A percentile compares a stretch with the other conserved stretches of the same genome.
Conservation (phyloP, 2,888 invertebrate species). For the Tinea pellionella region DNA sequence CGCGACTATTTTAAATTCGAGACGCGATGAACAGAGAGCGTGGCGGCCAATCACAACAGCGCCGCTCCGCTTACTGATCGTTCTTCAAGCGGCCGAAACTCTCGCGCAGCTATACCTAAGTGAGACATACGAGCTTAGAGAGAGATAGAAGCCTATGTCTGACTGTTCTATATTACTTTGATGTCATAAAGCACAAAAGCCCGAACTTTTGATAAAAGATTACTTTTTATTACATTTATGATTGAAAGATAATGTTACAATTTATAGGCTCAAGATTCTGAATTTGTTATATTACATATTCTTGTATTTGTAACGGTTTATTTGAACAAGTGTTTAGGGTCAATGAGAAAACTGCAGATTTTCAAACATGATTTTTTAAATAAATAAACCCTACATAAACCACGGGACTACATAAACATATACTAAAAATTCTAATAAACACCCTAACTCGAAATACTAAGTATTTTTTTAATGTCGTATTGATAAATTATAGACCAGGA, state of each 20-base stretch:
- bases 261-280: no score
- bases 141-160: conserved; percentile 49
- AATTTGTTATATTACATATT: neutral
- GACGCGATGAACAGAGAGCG: conserved; percentile 32
- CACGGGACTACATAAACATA: no score
- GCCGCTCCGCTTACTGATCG: conserved; percentile 57
- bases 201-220: conserved; percentile 20
- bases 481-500: no score
- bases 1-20: conserved; percentile 49
- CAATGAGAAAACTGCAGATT: neutral
- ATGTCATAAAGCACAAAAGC: conserved; percentile 39
- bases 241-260: no score
- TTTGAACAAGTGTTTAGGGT: neutral
- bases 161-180: conserved; percentile 47
- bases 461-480: no score
- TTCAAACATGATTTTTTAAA: no score
- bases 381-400: no score
- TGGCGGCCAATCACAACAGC: conserved; percentile 53
- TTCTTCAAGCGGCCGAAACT: conserved; percentile 52
- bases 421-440: no score
- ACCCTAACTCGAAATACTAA: no score
- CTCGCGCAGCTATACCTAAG: conserved; percentile 32
- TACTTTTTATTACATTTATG: neutral
- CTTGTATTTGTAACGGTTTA: neutral
- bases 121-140: conserved; percentile 30